Base-by-base conservation (phyloP, 2,888 invertebrate genomes). In the Mechanitis messenoides region DNA sequence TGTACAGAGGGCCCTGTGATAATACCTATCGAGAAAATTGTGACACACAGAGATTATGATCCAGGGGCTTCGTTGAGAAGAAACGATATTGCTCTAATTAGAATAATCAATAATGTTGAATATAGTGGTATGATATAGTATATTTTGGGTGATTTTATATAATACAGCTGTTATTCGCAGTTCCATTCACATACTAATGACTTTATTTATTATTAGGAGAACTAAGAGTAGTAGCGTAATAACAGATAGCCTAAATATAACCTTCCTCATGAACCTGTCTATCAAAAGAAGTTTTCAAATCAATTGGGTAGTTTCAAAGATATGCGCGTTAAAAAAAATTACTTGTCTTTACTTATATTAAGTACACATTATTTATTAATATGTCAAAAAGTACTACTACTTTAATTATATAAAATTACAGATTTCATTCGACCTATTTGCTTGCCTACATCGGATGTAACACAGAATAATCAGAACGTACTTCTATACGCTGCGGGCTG, bases 61-160 rank as follows among this genome's bases (percentile, higher is more conserved):
- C 74, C 78, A 0, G 61, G 28, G 3, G 68, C 68, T 33, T 7
- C n/a, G 1, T 63, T 72, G 12, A 72, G 71, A 59, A 71, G 74
- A 46, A 67, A 85, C 64, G 92, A 92, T 68, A 87, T 92, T 20
- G 91, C 90, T 1, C 68, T 92, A 45, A 72, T 92, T 42, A 83
- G 86, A 62, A 68, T 92, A 56, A 76, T 72, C 42, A 72, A 73
- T 50, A 69, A 75, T 4, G 86, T 84, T 3, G 81, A 79, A 28
- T 83, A 84, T 66, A 81, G 87, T 65, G 83, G 91, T 91, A 57
- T 54, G 47, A 31, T 2, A 50, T 50, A 5, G 2, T n/a, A 28
- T 4, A 7, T 20, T 7, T 47, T 20, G 20, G n/a, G 2, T 20
- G n/a, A 20, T 28, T 47, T 50, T 47, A 47, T 28, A 47, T 2